These are phyloP conservation scores for Danionella dracula DNA, from an alignment of 2,797 vertebrate genomes.

Conservation along the genomic window DNA sequence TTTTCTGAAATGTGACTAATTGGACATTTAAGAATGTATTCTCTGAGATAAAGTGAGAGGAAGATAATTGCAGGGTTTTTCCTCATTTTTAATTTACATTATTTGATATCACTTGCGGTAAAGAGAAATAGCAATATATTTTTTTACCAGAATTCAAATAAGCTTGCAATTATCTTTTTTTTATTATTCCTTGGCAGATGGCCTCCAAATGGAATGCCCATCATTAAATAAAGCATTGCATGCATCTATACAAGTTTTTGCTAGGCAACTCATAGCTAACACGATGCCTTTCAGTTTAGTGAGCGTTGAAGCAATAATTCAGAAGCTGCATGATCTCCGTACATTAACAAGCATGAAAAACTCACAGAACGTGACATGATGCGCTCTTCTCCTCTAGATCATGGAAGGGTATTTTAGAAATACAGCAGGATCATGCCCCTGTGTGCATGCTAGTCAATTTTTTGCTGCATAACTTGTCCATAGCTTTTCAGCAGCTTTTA, in stretches of 20 bases:
- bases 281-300: background rate
- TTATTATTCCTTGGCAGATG: background rate
- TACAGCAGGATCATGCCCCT: slow-evolving; percentile 4
- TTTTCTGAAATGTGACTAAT: too few relatives aligned
- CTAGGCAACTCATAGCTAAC: slow-evolving; percentile 14
- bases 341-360: slow-evolving; percentile 17
- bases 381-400: slow-evolving; percentile 4
- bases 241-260: slow-evolving; percentile 29
- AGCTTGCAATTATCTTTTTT: background rate
- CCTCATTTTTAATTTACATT: too few relatives aligned
- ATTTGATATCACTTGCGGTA: too few relatives aligned
- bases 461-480: slow-evolving; percentile 3
- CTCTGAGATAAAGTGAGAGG: too few relatives aligned
- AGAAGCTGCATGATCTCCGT: slow-evolving; percentile 40
- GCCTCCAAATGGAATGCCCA: background rate
- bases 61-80: too few relatives aligned
- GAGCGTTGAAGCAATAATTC: slow-evolving; percentile 6
- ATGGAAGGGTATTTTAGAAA: slow-evolving; percentile 19
- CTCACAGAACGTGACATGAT: background rate
- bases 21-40: too few relatives aligned
- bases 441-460: slow-evolving; percentile 26
- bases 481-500: slow-evolving; percentile 36
- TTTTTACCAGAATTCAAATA: too few relatives aligned
- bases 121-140: too few relatives aligned
- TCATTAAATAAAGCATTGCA: slow-evolving; percentile 31